Evolutionary conservation across 92 coral and sea anemone species (phyloP).

Genomic region (Actinernus sp.): DNA sequence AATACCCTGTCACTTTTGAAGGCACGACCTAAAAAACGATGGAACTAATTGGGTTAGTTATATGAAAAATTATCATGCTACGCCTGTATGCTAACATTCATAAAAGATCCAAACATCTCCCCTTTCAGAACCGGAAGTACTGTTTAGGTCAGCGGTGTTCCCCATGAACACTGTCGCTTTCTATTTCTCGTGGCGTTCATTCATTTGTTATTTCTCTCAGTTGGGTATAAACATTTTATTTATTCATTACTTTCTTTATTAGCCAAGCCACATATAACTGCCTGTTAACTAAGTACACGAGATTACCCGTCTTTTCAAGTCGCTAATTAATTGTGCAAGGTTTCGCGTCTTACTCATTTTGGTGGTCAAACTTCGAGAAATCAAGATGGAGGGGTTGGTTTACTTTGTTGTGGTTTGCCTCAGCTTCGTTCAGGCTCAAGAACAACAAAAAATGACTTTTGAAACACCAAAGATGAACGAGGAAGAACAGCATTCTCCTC

Average conservation of each 20-base stretch:
- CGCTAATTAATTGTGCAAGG: not conserved
- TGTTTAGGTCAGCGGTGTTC: constrained; percentile 26
- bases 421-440: constrained; percentile 21
- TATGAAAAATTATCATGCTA: too few species aligned
- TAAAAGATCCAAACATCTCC: too few species aligned
- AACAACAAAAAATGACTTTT: constrained; percentile 91
- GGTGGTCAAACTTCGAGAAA: not conserved
- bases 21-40: too few species aligned
- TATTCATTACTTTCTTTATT: constrained; percentile 41
- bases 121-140: too few species aligned
- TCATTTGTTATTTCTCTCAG: constrained; percentile 27
- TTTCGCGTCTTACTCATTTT: not conserved
- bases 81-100: too few species aligned
- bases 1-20: too few species aligned
- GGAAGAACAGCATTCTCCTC: constrained; percentile 95
- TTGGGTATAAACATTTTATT: constrained; percentile 54
- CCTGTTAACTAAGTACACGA: not conserved
- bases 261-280: constrained; percentile 8
- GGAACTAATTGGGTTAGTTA: too few species aligned
- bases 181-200: constrained; percentile 38
- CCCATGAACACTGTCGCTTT: too few species aligned
- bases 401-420: constrained; percentile 8
- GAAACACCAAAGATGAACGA: constrained; percentile 96
- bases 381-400: constrained; percentile 12
- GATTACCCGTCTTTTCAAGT: constrained; percentile 16